Evolutionary conservation across 2,888 invertebrate genomes (phyloP), one percentile per base, ranked within the genome.

Genomic region (Drosophila formosana): DNA sequence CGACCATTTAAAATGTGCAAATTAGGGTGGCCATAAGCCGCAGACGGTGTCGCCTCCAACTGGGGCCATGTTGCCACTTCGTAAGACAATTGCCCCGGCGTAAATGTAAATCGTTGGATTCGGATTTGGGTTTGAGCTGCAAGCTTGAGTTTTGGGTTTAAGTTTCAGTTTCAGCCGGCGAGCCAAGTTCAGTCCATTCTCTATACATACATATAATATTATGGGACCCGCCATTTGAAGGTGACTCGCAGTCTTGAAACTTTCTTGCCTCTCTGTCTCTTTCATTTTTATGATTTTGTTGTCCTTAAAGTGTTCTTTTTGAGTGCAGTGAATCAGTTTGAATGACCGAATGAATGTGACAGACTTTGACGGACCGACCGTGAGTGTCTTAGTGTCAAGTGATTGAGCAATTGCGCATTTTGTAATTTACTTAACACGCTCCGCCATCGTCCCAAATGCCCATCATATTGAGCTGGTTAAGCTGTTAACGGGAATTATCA

Each of bases 1-100:
- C 52, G 73, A 62, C 74, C 66, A 80, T 85, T 85, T 85, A 80
- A 82, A 85, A 88, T 88, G 85, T 85, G 88, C 88, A 85, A 85
- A 85, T 82, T 88, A 85, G 83, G 85, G 66, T 72, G 58, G 76
- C 80, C 86, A 82, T 82, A 83, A 83, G 87, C 78, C 74, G 67
- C 80, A 78, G 77, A 65, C 61, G 65, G 61, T 55, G 76, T 57
- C 53, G 61, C 30, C 37, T 26, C 37, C 32, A n/a, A 13, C 26
- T 18, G 8, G 30, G 25, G 62, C 73, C 75, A 72, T 86, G 83
- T 86, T 83, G 78, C 76, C 82, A 83, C 84, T 81, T 81, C 70
- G 82, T 87, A 79, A 87, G 84, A 87, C 83, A 81, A 84, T 84
- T 87, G 72, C 58, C 53, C 68, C 72, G 53, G 55, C 76, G 50